Evolutionary conservation across 64 coral and sea anemone species (phyloP), one percentile per base, ranked within the genome.

Genomic region (Actinia tenebrosa): DNA sequence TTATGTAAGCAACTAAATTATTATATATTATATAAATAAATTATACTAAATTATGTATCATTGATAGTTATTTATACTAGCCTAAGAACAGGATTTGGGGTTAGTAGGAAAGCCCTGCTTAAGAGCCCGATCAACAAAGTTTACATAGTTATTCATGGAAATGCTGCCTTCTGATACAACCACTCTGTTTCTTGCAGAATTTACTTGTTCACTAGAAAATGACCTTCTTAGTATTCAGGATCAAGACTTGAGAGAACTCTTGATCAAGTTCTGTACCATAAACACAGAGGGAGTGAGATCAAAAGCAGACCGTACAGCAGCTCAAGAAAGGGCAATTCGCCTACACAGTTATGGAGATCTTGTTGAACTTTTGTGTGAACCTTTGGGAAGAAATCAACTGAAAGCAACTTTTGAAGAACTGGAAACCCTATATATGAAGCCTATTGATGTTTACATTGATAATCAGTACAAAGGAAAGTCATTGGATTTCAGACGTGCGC

Each of bases 331-430:
- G 59, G 90, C 90, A 16, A 92, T 23, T 53, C 60, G 18, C 1
- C 80, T 92, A 0, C 61, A 80, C 45, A 75, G 86, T 15, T 30
- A 80, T 60, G 78, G 80, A 1, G 84, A 91, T 80, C 72, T 91
- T 52, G 42, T 91, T 43, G 71, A 83, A 59, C 71, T 91, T 16
- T 20, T 91, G 11, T 91, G 85, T 55, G 85, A 92, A 68, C 77
- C 78, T 59, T 59, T 87, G 22, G 60, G 60, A 9, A 92, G 90
- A 87, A 92, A 87, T 58, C 90, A 92, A 44, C 47, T 92, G 5
- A 92, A 80, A 83, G 90, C 86, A 83, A 92, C 85, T 22, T 82
- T 92, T 68, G 78, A 61, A 81, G 85, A 86, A 68, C 86, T 87
- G 68, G 84, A 82, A 20, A 59, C 60, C 14, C 53, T 87, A 1